Percentiles rank a stretch among this genome's conserved stretches.
phyloP scores from a whole-genome alignment of 23 tunicate species.

The Aplidium turbinatum region DNA sequence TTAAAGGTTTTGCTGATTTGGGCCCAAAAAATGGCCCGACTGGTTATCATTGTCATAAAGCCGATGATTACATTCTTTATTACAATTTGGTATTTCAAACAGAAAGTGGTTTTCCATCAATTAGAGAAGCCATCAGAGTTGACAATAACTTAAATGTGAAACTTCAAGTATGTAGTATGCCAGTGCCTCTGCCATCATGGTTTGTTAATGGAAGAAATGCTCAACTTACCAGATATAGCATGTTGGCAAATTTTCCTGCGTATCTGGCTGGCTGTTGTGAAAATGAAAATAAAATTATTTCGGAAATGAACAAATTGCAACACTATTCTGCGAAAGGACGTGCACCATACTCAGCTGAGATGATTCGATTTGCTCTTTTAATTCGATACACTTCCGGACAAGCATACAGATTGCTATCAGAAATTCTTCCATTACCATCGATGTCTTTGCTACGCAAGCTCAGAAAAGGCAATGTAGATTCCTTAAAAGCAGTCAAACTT shows the following conservation, averaged over 20 bases:
- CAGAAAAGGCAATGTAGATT: not conserved
- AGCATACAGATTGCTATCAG: not conserved
- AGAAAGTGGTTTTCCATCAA: constrained; percentile 2
- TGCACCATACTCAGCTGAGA: constrained; percentile 4
- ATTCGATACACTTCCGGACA: constrained; percentile 3
- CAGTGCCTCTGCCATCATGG: constrained; percentile 17
- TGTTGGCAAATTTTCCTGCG: constrained; percentile 5
- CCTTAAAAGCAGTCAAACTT: constrained; percentile 4
- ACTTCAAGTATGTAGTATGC: not conserved
- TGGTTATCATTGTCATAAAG: no score
- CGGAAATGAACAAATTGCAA: constrained; percentile 3
- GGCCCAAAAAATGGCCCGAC: no score
- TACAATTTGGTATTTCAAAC: no score
- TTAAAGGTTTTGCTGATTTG: no score
- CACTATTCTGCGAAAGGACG: constrained; percentile 7
- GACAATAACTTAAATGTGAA: constrained; percentile 7
- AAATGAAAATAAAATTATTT: not conserved
- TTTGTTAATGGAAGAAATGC: constrained; percentile 25
- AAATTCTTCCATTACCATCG: constrained; percentile 13
- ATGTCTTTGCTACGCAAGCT: not conserved
- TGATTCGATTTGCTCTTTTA: constrained; percentile 17
- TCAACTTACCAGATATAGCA: not conserved
- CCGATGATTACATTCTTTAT: no score
- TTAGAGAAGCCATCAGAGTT: constrained; percentile 9
- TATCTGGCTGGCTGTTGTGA: constrained; percentile 2